Evolutionary conservation across 1,140 invertebrate species (phyloP), one percentile per base, ranked within the genome.

Genomic region (Euura lappo): DNA sequence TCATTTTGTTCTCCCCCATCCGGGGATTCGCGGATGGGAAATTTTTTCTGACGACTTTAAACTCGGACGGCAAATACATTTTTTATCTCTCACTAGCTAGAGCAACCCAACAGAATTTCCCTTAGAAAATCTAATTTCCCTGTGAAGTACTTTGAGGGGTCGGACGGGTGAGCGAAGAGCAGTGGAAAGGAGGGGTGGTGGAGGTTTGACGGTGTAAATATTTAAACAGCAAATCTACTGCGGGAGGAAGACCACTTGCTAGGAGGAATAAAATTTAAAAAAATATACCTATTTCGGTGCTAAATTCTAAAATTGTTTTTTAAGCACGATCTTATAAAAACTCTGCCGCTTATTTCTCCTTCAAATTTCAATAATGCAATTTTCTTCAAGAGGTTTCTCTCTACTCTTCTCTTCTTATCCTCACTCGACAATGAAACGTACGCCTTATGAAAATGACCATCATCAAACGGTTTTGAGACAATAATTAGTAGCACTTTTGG

Each of bases 51-150:
- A 28, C 28, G 28, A 28, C 0, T 28, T 28, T 28, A 28, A 28
- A 28, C 28, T 28, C 28, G 28, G 28, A 28, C 28, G 28, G 28
- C 28, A 28, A 28, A 28, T 28, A 1, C 28, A 45, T 45, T 44
- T 65, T 47, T 64, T 64, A 47, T 64, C 42, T 6, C n/a, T 42
- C n/a, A 42, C 10, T 46, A 7, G 43, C 45, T n/a, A 74, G 71
- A 28, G 72, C 78, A 77, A 77, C 71, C 75, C 71, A 68, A 71
- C 77, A 75, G 77, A 77, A 74, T 80, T 79, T 80, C 74, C 78
- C 70, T 43, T 64, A 69, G 71, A 70, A 77, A 80, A 80, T 78
- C 74, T 80, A 79, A 80, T 79, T 80, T 75, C 74, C 74, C 71
- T 77, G 71, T 77, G 66, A 70, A 75, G 74, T 72, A 72, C 69